Conservation (phyloP, 1,140 invertebrate genomes). For the Micrasema minimum region DNA sequence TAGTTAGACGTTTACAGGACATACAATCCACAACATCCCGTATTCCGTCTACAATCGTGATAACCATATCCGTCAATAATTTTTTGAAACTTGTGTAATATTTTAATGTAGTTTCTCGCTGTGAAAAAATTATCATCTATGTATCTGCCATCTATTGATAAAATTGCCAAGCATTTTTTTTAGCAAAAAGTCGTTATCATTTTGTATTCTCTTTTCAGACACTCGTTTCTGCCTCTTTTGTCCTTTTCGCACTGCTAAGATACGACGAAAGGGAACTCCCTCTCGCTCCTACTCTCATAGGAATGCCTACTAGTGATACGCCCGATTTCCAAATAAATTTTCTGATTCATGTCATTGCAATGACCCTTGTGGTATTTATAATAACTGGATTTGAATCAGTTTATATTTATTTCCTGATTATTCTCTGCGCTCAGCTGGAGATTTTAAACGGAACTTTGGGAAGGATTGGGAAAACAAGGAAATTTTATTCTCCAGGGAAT, state of each 20-base stretch:
- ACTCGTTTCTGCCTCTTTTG: not conserved
- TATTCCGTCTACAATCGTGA: too few species aligned
- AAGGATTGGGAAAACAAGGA: conserved; percentile 4
- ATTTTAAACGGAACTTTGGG: conserved; percentile 13
- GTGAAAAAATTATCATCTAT: too few species aligned
- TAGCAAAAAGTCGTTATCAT: not conserved
- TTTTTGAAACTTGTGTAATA: too few species aligned
- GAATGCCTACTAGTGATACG: not conserved
- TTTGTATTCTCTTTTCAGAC: too few species aligned
- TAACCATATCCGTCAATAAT: too few species aligned
- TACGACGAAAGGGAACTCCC: conserved; percentile 7
- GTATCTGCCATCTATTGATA: too few species aligned
- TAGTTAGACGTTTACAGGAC: too few species aligned
- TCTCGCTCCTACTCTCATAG: conserved; percentile 8
- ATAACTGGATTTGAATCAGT: conserved; percentile 27
- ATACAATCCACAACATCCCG: too few species aligned
- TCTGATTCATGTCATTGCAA: not conserved
- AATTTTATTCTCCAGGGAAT: conserved; percentile 16
- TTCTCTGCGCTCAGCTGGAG: conserved; percentile 37
- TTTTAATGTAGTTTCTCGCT: too few species aligned
- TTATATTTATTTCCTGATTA: conserved; percentile 36
- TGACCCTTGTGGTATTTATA: not conserved
- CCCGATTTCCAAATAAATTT: conserved; percentile 25
- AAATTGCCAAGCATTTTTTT: not conserved
- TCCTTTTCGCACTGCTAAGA: not conserved